Percentiles rank a stretch among this genome's conserved stretches.
phyloP scores from a whole-genome alignment of 1,140 invertebrate genomes.

The Papilio polytes region DNA sequence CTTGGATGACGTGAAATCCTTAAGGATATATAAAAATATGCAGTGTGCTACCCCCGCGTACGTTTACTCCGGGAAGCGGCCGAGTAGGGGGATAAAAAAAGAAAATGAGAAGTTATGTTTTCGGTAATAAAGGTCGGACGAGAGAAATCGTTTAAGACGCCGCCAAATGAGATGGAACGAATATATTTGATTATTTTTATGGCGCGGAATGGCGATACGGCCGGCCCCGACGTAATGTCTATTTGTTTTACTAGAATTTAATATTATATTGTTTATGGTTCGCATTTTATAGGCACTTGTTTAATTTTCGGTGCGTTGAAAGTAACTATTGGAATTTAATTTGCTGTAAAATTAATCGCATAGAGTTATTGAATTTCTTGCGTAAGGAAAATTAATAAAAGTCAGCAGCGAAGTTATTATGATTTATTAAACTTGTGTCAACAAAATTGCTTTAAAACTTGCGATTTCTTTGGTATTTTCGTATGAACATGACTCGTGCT shows the following conservation, averaged over 20 bases:
- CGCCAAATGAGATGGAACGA: constrained; percentile 83
- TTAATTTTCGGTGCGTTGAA: constrained; percentile 49
- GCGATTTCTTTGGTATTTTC: no score
- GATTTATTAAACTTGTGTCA: background rate
- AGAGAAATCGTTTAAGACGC: constrained; percentile 83
- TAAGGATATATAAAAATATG: constrained; percentile 75
- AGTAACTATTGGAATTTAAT: constrained; percentile 24
- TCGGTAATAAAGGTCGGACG: constrained; percentile 82
- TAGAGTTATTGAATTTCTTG: background rate
- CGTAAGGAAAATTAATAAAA: background rate
- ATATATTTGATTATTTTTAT: constrained; percentile 84
- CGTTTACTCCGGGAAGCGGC: constrained; percentile 64
- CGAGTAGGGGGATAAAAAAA: constrained; percentile 81
- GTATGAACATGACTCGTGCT: background rate
- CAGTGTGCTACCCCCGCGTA: constrained; percentile 69
- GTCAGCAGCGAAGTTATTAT: background rate
- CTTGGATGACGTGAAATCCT: constrained; percentile 62
- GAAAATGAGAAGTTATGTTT: constrained; percentile 83
- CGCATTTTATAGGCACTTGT: constrained; percentile 54
- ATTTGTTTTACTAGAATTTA: constrained; percentile 80
- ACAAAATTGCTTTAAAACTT: background rate
- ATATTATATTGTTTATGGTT: constrained; percentile 68
- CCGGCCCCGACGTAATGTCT: constrained; percentile 69
- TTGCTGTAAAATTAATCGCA: constrained; percentile 14
- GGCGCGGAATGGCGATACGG: constrained; percentile 79